phyloP scores from a whole-genome alignment of 1,140 invertebrate genomes.

The Drosophila ogumai region DNA sequence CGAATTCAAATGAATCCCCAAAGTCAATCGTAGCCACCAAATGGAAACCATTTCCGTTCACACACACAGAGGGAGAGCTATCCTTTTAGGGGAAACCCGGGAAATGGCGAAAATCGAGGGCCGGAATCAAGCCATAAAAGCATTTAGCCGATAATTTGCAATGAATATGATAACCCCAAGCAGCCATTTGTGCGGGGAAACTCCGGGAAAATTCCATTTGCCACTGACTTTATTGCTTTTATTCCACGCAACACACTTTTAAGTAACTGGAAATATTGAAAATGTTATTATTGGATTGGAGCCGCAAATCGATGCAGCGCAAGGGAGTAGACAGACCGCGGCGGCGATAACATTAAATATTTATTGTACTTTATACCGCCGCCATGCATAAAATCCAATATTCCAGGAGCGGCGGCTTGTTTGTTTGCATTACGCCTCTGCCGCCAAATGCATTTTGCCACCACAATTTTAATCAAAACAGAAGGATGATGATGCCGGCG shows the following conservation, averaged over 20 bases:
- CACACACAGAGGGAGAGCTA: conserved; percentile 4
- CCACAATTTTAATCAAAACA: conserved; percentile 55
- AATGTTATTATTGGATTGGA: conserved; percentile 48
- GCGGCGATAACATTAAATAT: conserved; percentile 51
- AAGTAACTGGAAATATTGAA: conserved; percentile 60
- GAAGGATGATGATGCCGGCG: conserved; percentile 12
- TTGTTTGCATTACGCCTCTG: conserved; percentile 48
- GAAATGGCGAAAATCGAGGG: not conserved
- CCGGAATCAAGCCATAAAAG: conserved; percentile 61
- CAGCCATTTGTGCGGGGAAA: conserved; percentile 37
- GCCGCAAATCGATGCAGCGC: conserved; percentile 36
- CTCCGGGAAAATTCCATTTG: conserved; percentile 19
- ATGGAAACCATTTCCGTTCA: conserved; percentile 39
- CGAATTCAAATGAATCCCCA: conserved; percentile 33
- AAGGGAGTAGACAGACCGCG: not conserved
- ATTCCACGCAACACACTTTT: conserved; percentile 38
- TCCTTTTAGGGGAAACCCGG: conserved; percentile 5
- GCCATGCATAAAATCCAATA: conserved; percentile 57
- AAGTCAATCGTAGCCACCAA: conserved; percentile 32
- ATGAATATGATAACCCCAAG: conserved; percentile 65
- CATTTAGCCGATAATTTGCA: conserved; percentile 73
- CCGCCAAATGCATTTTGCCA: conserved; percentile 46
- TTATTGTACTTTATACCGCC: conserved; percentile 38
- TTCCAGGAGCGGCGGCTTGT: conserved; percentile 29
- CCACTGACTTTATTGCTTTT: conserved; percentile 31